These are phyloP conservation scores for Drosophila bifasciata DNA, from an alignment of 1,140 invertebrate genomes.

Conservation along the genomic window DNA sequence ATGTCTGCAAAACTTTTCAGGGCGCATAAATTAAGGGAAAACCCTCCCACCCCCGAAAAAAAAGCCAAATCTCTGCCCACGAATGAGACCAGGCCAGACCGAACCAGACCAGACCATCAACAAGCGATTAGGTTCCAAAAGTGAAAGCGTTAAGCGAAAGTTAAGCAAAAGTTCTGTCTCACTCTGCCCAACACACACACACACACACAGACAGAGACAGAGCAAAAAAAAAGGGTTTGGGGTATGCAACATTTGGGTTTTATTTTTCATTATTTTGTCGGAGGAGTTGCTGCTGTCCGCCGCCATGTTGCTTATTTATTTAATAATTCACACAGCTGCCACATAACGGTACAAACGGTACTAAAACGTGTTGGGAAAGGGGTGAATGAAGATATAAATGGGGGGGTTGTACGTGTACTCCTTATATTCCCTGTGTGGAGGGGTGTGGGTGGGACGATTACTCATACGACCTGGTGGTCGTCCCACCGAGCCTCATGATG, in stretches of 20 bases:
- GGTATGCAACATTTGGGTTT: constrained; percentile 43
- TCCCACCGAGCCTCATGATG: constrained; percentile 37
- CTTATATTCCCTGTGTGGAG: background rate
- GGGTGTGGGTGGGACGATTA: constrained; percentile 67
- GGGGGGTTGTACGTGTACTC: too few relatives aligned
- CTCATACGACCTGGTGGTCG: constrained; percentile 55
- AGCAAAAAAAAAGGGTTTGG: background rate
- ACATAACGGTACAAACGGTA: constrained; percentile 1
- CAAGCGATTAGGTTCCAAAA: constrained; percentile 32
- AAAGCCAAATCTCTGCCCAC: constrained; percentile 36
- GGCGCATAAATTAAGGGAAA: too few relatives aligned
- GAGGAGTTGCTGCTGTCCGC: constrained; percentile 27
- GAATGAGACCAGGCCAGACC: constrained; percentile 27
- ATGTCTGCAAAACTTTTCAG: too few relatives aligned
- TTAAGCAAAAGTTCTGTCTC: constrained; percentile 6
- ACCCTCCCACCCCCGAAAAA: background rate
- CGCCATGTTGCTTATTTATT: constrained; percentile 49
- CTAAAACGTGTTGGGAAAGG: background rate
- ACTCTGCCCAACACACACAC: background rate
- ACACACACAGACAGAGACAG: too few relatives aligned
- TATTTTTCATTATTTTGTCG: constrained; percentile 49
- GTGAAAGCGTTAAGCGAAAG: constrained; percentile 39
- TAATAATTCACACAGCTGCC: constrained; percentile 55
- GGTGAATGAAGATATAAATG: background rate
- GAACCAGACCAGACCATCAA: too few relatives aligned